Evolutionary conservation across 2,888 invertebrate genomes (phyloP).

Genomic region (Litoditis marina): DNA sequence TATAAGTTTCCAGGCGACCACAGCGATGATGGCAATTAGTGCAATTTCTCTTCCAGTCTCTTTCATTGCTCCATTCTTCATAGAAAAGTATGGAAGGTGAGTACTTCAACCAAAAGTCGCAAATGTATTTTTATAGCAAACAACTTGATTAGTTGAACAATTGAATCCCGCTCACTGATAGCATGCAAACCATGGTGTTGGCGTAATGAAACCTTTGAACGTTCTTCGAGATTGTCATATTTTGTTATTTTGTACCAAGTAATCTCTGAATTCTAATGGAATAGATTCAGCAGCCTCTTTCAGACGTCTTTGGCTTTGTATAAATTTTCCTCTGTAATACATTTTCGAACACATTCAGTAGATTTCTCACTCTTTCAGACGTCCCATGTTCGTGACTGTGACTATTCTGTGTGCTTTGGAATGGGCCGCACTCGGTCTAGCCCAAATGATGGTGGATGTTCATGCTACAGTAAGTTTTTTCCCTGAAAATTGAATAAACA

Average conservation of each 20-base stretch:
- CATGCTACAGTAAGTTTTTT: slow-evolving; percentile 12
- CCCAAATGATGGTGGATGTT: slow-evolving; percentile 40
- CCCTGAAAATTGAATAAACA: no score
- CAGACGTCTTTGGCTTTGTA: no score
- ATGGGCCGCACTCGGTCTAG: slow-evolving; percentile 41
- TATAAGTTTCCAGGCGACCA: slow-evolving; percentile 36
- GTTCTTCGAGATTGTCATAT: no score
- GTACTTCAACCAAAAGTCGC: neutral
- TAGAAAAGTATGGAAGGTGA: slow-evolving; percentile 42
- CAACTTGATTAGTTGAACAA: no score
- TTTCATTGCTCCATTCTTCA: slow-evolving; percentile 46
- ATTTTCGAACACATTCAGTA: no score
- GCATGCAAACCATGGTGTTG: no score
- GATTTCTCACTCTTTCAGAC: slow-evolving; percentile 12
- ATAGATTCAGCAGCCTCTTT: no score
- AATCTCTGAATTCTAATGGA: no score
- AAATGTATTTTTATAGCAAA: neutral
- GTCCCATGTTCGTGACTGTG: slow-evolving; percentile 48
- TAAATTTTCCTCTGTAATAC: no score
- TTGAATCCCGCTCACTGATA: no score
- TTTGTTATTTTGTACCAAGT: no score
- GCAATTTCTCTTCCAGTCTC: slow-evolving; percentile 46
- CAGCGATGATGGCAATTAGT: slow-evolving; percentile 41
- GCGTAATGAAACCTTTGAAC: no score
- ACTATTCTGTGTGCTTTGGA: slow-evolving; percentile 46